These are phyloP conservation scores for Procambarus clarkii DNA, from an alignment of 1,140 invertebrate genomes.

Conservation along the genomic window DNA sequence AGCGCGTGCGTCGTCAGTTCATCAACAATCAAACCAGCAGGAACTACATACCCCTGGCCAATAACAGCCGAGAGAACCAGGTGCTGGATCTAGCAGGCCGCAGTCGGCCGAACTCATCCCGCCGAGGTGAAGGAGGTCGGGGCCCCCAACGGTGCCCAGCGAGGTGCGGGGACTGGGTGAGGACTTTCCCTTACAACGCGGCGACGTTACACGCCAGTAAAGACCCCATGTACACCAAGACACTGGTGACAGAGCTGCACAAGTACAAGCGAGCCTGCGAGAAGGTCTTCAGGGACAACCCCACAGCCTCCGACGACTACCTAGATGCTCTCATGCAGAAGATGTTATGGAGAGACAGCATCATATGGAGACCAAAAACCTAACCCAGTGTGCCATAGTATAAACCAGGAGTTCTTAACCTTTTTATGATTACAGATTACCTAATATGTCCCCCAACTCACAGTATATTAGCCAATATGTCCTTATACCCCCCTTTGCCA, in stretches of 20 bases:
- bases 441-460: no score
- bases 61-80: background rate
- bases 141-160: constrained; percentile 37
- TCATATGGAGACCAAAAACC: constrained; percentile 39
- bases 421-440: no score
- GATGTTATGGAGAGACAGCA: constrained; percentile 36
- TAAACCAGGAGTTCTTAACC: background rate
- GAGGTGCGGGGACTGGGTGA: constrained; percentile 63
- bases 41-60: background rate
- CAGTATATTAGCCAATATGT: no score
- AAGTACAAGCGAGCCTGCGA: constrained; percentile 39
- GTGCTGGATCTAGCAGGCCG: background rate
- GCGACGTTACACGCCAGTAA: constrained; percentile 67
- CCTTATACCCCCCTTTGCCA: no score
- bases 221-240: constrained; percentile 58
- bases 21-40: constrained; percentile 7
- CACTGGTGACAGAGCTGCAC: constrained; percentile 37
- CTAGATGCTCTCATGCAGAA: constrained; percentile 29
- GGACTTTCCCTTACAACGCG: constrained; percentile 71
- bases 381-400: background rate
- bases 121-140: constrained; percentile 6
- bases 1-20: constrained; percentile 55
- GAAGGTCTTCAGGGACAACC: constrained; percentile 14
- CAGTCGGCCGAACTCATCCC: background rate
- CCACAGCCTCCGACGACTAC: background rate